Percentiles rank a stretch among this genome's conserved stretches.
Evolutionary conservation across 2,797 vertebrate genomes (phyloP).

Genomic region (Lophius americanus): DNA sequence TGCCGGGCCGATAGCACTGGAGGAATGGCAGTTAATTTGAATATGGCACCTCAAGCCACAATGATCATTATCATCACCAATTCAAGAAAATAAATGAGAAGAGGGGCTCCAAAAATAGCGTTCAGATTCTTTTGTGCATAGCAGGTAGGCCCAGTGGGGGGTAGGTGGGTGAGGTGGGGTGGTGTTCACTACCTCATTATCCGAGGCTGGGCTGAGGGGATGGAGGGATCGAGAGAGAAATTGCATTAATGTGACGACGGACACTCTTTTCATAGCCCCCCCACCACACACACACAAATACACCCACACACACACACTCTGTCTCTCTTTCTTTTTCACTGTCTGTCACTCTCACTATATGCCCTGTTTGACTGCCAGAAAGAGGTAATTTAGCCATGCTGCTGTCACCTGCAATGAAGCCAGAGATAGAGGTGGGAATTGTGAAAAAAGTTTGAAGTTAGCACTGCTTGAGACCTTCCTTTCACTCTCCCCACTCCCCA

Average conservation of each 20-base stretch:
- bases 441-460: slow-evolving; percentile 68
- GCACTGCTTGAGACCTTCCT: slow-evolving; percentile 69
- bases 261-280: slow-evolving; percentile 68
- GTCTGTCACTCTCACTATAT: slow-evolving; percentile 61
- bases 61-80: slow-evolving; percentile 88
- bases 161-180: slow-evolving; percentile 25
- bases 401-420: slow-evolving; percentile 79
- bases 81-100: slow-evolving; percentile 89
- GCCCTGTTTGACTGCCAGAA: slow-evolving; percentile 80
- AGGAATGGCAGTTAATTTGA: slow-evolving; percentile 88
- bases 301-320: slow-evolving; percentile 1
- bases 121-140: slow-evolving; percentile 81
- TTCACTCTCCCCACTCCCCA: slow-evolving; percentile 31
- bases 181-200: slow-evolving; percentile 83
- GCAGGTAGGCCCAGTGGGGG: slow-evolving; percentile 82
- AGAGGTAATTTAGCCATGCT: slow-evolving; percentile 85
- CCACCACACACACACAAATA: neutral
- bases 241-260: slow-evolving; percentile 81
- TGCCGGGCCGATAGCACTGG: slow-evolving; percentile 78
- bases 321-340: slow-evolving; percentile 41
- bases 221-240: slow-evolving; percentile 74
- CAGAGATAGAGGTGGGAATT: slow-evolving; percentile 59
- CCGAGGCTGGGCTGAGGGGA: slow-evolving; percentile 70
- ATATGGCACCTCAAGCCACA: slow-evolving; percentile 87
- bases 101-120: slow-evolving; percentile 86